Conservation (phyloP, 1,140 invertebrate species). For the Oscheius sp. region DNA sequence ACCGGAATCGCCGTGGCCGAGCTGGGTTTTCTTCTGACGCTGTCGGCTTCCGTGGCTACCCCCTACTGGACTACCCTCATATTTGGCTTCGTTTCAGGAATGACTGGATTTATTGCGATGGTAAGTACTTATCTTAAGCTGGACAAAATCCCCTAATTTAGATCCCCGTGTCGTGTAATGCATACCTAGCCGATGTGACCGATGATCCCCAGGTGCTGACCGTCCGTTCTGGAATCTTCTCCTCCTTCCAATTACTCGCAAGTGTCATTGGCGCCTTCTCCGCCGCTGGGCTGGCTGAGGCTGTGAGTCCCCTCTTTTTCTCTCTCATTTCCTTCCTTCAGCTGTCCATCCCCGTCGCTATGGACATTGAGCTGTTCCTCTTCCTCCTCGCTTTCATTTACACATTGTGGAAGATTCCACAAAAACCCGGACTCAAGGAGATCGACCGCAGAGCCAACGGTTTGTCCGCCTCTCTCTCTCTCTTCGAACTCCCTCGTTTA, state of each 20-base stretch:
- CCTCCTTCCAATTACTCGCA: constrained; percentile 33
- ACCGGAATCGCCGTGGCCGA: constrained; percentile 43
- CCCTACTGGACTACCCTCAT: constrained; percentile 44
- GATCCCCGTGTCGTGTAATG: constrained; percentile 50
- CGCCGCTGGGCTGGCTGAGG: constrained; percentile 1
- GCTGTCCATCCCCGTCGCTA: constrained; percentile 36
- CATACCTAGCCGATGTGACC: constrained; percentile 47
- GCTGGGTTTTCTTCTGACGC: constrained; percentile 44
- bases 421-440: constrained; percentile 13
- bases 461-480: too few relatives aligned
- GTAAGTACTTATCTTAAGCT: constrained; percentile 11
- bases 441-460: not conserved
- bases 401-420: constrained; percentile 43
- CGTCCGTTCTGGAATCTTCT: constrained; percentile 42
- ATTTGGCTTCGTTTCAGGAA: constrained; percentile 42
- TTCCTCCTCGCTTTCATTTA: constrained; percentile 45
- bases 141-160: constrained; percentile 19
- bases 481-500: not conserved
- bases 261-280: constrained; percentile 41
- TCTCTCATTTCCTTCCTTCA: not conserved
- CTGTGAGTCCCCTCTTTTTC: not conserved
- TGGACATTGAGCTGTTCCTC: constrained; percentile 44
- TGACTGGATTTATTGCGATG: constrained; percentile 42
- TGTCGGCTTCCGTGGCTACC: constrained; percentile 30
- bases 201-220: constrained; percentile 44